Percentiles rank a stretch among this genome's conserved stretches.
phyloP scores from a whole-genome alignment of 2,888 invertebrate genomes.

The Folsomia candida region DNA sequence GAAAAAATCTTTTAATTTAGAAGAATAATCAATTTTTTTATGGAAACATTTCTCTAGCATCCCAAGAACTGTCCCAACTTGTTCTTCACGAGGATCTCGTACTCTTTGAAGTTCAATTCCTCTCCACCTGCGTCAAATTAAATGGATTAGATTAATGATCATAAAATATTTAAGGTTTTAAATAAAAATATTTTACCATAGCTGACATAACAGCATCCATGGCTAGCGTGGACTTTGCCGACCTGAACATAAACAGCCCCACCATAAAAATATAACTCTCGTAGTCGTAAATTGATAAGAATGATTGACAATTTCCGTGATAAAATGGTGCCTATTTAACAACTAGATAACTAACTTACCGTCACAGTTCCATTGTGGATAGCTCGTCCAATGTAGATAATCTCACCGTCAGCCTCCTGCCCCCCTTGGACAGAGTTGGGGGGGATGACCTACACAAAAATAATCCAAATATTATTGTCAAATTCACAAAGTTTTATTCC shows the following conservation, averaged over 20 bases:
- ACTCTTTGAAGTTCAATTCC: constrained; percentile 31
- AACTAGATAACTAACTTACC: constrained; percentile 4
- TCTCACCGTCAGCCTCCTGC: constrained; percentile 31
- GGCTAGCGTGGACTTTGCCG: constrained; percentile 38
- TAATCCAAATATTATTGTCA: no score
- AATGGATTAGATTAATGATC: no score
- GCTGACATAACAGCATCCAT: constrained; percentile 38
- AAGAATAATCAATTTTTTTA: not conserved
- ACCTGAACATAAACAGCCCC: constrained; percentile 7
- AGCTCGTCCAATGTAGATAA: constrained; percentile 38
- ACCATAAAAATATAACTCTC: no score
- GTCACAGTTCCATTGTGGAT: constrained; percentile 37
- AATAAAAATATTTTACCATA: constrained; percentile 26
- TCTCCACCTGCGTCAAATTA: constrained; percentile 30
- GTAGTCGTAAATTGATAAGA: not conserved
- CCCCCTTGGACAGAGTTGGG: constrained; percentile 36
- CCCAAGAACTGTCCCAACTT: constrained; percentile 27
- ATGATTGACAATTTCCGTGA: not conserved
- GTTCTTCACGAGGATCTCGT: constrained; percentile 41
- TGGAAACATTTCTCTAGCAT: constrained; percentile 16
- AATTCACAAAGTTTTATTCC: no score
- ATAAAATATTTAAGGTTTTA: not conserved
- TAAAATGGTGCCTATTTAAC: not conserved
- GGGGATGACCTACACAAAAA: no score
- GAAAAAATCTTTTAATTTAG: not conserved